Percentiles rank a stretch among this genome's conserved stretches.
Conservation (phyloP, 2,888 invertebrate genomes). For the Leucophenga montana region DNA sequence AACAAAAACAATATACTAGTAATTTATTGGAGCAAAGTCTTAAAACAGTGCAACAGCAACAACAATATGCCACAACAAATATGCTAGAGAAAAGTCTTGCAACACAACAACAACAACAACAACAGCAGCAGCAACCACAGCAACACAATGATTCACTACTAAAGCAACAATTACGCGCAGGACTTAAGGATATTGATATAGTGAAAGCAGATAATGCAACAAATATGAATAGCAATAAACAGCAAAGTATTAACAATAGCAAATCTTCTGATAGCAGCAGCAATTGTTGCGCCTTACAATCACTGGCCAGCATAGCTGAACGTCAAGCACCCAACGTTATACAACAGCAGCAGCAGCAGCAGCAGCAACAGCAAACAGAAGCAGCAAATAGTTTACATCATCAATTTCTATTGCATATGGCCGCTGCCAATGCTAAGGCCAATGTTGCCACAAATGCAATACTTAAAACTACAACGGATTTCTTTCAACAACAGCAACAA, state of each 20-base stretch:
- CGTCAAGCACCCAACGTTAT: constrained; percentile 56
- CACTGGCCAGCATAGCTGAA: constrained; percentile 66
- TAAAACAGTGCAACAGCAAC: constrained; percentile 18
- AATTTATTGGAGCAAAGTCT: no score
- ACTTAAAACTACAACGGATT: constrained; percentile 51
- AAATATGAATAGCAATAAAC: constrained; percentile 37
- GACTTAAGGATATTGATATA: constrained; percentile 56
- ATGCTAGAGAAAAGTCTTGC: constrained; percentile 9
- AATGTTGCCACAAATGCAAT: constrained; percentile 51
- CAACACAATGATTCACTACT: constrained; percentile 52
- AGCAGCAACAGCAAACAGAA: constrained; percentile 37
- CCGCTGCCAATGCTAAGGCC: constrained; percentile 49
- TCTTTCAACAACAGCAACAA: constrained; percentile 51
- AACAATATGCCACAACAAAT: constrained; percentile 36
- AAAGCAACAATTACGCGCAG: constrained; percentile 69
- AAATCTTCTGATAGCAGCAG: constrained; percentile 48
- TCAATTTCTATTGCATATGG: constrained; percentile 70
- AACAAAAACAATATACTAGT: not conserved
- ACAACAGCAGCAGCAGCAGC: constrained; percentile 45
- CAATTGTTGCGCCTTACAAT: constrained; percentile 62
- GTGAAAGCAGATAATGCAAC: constrained; percentile 28
- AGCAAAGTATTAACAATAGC: not conserved
- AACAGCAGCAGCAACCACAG: constrained; percentile 48
- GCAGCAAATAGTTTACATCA: constrained; percentile 64
- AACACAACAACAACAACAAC: constrained; percentile 23